Percentiles rank a stretch among this genome's conserved stretches.
phyloP scores from a whole-genome alignment of 2,888 invertebrate genomes.

The Pandemis cinnamomeana region DNA sequence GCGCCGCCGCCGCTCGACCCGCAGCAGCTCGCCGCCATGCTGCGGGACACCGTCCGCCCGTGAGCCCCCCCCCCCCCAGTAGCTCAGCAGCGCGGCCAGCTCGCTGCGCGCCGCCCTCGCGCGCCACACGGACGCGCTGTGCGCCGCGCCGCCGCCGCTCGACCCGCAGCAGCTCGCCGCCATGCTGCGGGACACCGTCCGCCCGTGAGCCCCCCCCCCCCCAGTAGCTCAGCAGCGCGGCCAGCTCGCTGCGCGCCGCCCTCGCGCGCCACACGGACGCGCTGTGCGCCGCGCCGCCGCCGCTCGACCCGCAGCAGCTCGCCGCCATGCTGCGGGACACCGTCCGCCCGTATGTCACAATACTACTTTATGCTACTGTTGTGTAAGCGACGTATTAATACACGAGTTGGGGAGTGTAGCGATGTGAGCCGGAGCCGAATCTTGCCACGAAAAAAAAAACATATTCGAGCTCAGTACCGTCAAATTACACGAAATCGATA shows the following conservation, averaged over 20 bases:
- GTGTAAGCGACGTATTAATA: not conserved
- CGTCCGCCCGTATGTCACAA: conserved; percentile 57
- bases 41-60: conserved; percentile 65
- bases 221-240: conserved; percentile 18
- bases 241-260: conserved; percentile 52
- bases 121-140: conserved; percentile 64
- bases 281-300: conserved; percentile 65
- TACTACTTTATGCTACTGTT: no score
- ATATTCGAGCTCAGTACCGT: no score
- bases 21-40: conserved; percentile 53
- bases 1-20: conserved; percentile 68
- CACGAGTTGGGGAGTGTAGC: no score
- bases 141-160: conserved; percentile 52
- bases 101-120: conserved; percentile 66
- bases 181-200: conserved; percentile 62
- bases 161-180: conserved; percentile 54
- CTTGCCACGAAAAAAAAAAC: no score
- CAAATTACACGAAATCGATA: no score
- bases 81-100: conserved; percentile 62
- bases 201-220: conserved; percentile 51
- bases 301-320: conserved; percentile 65
- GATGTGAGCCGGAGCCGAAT: no score
- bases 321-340: conserved; percentile 54
- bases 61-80: conserved; percentile 42
- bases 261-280: conserved; percentile 67